phyloP scores from a whole-genome alignment of 2,888 invertebrate species.

The Hemicrepidius hirtus region DNA sequence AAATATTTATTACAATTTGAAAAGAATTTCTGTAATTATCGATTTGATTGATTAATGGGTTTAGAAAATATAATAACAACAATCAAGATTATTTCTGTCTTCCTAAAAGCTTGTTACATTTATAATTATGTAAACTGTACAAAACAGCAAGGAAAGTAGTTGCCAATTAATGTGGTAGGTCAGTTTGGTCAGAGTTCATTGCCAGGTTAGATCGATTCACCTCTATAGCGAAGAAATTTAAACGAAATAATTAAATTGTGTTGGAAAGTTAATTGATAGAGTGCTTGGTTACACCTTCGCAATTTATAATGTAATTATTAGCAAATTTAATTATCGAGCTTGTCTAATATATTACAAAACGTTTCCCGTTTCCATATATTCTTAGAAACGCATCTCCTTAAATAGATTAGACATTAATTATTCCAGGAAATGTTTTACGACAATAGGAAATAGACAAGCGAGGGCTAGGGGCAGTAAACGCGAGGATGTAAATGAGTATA shows the following conservation, averaged over 20 bases:
- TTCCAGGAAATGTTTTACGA: no score
- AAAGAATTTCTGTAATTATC: no score
- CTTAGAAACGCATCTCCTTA: no score
- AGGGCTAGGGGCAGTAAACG: no score
- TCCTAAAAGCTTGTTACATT: not conserved
- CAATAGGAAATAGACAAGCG: no score
- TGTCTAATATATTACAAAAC: no score
- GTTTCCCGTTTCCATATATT: no score
- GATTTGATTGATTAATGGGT: no score
- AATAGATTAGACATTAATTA: no score
- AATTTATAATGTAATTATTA: constrained; percentile 2
- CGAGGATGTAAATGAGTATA: no score
- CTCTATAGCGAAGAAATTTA: not conserved
- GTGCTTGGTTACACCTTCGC: not conserved
- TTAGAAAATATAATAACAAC: no score
- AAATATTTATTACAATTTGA: not conserved
- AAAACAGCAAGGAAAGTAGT: constrained; percentile 6
- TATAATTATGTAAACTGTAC: not conserved
- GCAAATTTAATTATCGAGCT: constrained; percentile 7
- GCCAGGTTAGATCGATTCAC: constrained; percentile 32
- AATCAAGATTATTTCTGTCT: not conserved
- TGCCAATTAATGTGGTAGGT: constrained; percentile 43
- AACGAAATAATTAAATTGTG: constrained; percentile 19
- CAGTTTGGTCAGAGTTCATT: constrained; percentile 41
- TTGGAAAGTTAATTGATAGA: not conserved